Percentiles rank a stretch among this genome's conserved stretches.
Conservation (phyloP, 1,140 invertebrate species). For the Ips nitidus region DNA sequence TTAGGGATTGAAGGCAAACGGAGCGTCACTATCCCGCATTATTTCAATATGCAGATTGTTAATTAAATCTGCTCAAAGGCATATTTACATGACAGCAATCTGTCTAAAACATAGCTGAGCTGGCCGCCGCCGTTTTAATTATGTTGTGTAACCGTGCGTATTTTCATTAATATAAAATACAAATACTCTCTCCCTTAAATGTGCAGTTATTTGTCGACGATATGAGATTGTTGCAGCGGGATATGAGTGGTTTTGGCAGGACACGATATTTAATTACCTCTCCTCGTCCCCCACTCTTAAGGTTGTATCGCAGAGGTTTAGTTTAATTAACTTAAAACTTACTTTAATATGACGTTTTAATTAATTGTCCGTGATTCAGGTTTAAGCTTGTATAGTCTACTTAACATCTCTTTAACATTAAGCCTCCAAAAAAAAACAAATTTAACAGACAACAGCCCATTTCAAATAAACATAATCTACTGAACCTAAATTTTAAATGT, state of each 20-base stretch:
- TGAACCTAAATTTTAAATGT: too few species aligned
- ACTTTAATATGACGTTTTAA: too few species aligned
- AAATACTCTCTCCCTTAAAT: constrained; percentile 10
- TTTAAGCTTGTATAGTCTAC: too few species aligned
- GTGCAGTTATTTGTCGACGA: constrained; percentile 6
- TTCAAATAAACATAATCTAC: too few species aligned
- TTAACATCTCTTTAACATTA: too few species aligned
- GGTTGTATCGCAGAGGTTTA: background rate
- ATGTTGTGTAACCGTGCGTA: constrained; percentile 51
- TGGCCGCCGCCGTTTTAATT: constrained; percentile 48
- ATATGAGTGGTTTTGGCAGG: background rate
- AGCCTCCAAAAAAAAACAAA: too few species aligned
- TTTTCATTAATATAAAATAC: constrained; percentile 49
- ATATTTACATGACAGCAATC: constrained; percentile 54
- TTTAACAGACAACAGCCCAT: too few species aligned
- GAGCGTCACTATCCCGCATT: constrained; percentile 49
- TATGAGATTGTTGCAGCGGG: constrained; percentile 1
- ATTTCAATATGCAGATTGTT: constrained; percentile 54
- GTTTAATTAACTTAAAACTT: too few species aligned
- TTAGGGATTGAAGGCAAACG: constrained; percentile 45
- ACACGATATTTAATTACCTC: background rate
- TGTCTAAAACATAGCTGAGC: constrained; percentile 48
- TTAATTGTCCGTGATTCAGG: too few species aligned
- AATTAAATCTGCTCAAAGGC: constrained; percentile 51
- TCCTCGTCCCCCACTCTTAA: background rate